These are phyloP conservation scores for Reticulitermes lucifugus DNA, from an alignment of 2,888 invertebrate genomes.

Conservation along the genomic window DNA sequence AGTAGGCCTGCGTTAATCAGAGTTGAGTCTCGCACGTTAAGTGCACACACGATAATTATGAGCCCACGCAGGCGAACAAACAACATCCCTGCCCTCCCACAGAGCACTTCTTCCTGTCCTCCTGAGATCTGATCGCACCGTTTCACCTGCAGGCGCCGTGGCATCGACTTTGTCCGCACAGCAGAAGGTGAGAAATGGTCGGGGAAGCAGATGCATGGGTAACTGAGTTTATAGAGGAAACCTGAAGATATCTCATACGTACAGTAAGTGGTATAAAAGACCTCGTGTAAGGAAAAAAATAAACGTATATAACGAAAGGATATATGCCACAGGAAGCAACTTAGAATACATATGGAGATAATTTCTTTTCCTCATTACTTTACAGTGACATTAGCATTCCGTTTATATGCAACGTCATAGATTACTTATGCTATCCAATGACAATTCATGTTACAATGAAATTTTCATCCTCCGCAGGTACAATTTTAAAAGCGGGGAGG, in stretches of 20 bases:
- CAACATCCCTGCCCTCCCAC: conserved; percentile 14
- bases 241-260: not conserved
- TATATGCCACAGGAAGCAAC: not conserved
- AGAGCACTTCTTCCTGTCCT: not conserved
- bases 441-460: not conserved
- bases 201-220: conserved; percentile 14
- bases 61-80: conserved; percentile 13
- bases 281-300: too few relatives aligned
- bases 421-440: not conserved
- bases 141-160: conserved; percentile 25
- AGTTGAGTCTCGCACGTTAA: not conserved
- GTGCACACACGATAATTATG: conserved; percentile 9
- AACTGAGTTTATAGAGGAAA: conserved; percentile 33
- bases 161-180: too few relatives aligned
- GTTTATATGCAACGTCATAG: not conserved
- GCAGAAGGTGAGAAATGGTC: not conserved
- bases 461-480: not conserved
- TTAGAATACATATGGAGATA: not conserved
- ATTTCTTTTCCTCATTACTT: not conserved
- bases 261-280: not conserved
- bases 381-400: not conserved
- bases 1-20: conserved; percentile 4
- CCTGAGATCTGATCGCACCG: not conserved
- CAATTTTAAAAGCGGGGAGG: too few relatives aligned
- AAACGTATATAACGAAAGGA: not conserved